These are phyloP conservation scores for Synaphobranchus kaupii DNA, from an alignment of 2,797 vertebrate species.

Conservation along the genomic window DNA sequence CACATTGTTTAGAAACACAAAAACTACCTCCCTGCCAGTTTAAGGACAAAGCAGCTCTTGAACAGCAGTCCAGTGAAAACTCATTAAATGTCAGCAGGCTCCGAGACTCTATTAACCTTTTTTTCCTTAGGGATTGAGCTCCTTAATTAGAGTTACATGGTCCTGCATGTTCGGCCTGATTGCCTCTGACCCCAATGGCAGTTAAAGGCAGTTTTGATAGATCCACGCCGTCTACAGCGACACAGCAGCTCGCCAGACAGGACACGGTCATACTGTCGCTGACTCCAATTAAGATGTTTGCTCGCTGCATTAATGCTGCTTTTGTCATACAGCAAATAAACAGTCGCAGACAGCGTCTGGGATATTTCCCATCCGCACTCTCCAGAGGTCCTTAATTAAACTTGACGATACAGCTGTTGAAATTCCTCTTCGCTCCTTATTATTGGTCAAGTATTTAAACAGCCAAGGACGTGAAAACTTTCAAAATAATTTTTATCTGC, in stretches of 20 bases:
- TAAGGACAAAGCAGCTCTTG: background rate
- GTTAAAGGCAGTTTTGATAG: conserved; percentile 27
- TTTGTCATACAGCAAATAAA: background rate
- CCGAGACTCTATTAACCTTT: conserved; percentile 8
- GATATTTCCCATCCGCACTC: background rate
- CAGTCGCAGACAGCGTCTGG: background rate
- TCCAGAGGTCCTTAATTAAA: background rate
- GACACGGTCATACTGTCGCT: conserved; percentile 11
- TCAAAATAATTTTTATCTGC: too few species aligned
- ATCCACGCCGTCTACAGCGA: background rate
- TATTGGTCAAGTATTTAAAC: background rate
- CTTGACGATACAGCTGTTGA: background rate
- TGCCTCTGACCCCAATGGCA: conserved; percentile 2
- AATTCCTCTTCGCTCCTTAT: background rate
- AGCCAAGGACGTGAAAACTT: too few species aligned
- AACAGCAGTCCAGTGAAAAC: conserved; percentile 2
- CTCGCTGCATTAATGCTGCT: background rate
- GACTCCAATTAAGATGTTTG: conserved; percentile 18
- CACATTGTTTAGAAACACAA: background rate
- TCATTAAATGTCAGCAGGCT: background rate
- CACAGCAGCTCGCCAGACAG: background rate
- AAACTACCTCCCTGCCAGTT: background rate
- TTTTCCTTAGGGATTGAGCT: background rate
- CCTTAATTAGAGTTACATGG: conserved; percentile 2
- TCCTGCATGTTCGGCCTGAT: background rate